phyloP scores from a whole-genome alignment of 2,797 vertebrate species.

The Xiphophorus birchmanni region DNA sequence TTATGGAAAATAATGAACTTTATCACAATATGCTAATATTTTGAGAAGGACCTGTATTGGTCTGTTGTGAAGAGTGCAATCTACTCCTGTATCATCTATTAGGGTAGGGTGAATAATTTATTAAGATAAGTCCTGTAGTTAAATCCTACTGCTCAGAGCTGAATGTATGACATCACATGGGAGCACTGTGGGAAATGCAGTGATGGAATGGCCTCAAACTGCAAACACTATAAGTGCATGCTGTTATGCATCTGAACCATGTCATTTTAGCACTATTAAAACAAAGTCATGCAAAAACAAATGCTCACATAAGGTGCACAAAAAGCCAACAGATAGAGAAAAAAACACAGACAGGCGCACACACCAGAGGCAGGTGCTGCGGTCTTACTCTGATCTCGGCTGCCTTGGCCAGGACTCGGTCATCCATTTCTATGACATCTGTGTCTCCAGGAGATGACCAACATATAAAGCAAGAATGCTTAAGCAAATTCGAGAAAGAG shows the following conservation, averaged over 20 bases:
- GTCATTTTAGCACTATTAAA: neutral
- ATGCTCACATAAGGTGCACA: neutral
- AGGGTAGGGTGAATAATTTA: neutral
- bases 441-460: conserved; percentile 70
- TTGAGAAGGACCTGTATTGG: neutral
- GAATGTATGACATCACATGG: conserved; percentile 36
- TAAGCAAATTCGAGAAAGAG: conserved; percentile 69
- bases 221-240: neutral
- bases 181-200: conserved; percentile 51
- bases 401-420: conserved; percentile 63
- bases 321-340: neutral
- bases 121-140: neutral
- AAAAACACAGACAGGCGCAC: conserved; percentile 40
- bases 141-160: neutral
- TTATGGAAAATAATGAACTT: too few species aligned
- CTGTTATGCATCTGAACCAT: neutral
- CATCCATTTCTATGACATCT: conserved; percentile 66
- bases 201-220: conserved; percentile 20
- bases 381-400: conserved; percentile 79
- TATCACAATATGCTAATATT: too few species aligned
- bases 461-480: conserved; percentile 77
- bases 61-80: neutral
- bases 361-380: conserved; percentile 76
- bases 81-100: neutral
- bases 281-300: neutral